phyloP scores from a whole-genome alignment of 64 coral and sea anemone species.

The Pocillopora verrucosa region DNA sequence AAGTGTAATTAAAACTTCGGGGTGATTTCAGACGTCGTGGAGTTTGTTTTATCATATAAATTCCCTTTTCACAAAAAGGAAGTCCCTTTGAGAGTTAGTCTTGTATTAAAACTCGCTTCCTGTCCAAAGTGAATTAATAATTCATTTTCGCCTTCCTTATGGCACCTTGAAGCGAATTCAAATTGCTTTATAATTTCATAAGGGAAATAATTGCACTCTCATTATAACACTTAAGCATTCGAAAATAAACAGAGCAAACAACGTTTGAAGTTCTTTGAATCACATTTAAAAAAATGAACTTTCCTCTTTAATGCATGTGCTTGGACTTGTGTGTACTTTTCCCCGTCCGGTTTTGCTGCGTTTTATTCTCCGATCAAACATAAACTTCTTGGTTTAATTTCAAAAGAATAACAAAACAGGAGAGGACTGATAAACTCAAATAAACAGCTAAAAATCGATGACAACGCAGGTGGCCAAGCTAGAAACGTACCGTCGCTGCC shows the following conservation, averaged over 20 bases:
- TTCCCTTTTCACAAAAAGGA: slow-evolving; percentile 75
- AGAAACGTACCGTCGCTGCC: slow-evolving; percentile 23
- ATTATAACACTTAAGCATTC: slow-evolving; percentile 68
- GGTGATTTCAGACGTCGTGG: slow-evolving; percentile 52
- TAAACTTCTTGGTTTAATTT: slow-evolving; percentile 1
- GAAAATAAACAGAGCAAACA: slow-evolving; percentile 60
- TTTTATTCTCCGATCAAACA: not conserved
- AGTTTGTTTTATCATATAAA: slow-evolving; percentile 83
- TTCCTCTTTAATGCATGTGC: slow-evolving; percentile 16
- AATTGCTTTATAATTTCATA: slow-evolving; percentile 99
- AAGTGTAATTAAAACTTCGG: slow-evolving; percentile 95
- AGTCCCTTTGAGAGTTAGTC: slow-evolving; percentile 60
- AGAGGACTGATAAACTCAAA: slow-evolving; percentile 35
- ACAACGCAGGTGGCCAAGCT: slow-evolving; percentile 30
- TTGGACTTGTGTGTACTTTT: slow-evolving; percentile 13
- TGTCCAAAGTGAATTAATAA: slow-evolving; percentile 72
- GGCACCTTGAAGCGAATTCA: slow-evolving; percentile 81
- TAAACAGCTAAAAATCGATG: slow-evolving; percentile 31
- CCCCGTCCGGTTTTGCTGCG: not conserved
- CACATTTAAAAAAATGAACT: slow-evolving; percentile 29
- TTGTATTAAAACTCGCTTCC: slow-evolving; percentile 94
- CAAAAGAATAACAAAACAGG: slow-evolving; percentile 15
- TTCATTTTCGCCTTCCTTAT: slow-evolving; percentile 66
- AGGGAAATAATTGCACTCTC: slow-evolving; percentile 86
- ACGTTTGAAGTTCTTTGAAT: slow-evolving; percentile 55